Evolutionary conservation across 2,113 vertebrate species (phyloP).

Genomic region (Poicephalus meyeri): DNA sequence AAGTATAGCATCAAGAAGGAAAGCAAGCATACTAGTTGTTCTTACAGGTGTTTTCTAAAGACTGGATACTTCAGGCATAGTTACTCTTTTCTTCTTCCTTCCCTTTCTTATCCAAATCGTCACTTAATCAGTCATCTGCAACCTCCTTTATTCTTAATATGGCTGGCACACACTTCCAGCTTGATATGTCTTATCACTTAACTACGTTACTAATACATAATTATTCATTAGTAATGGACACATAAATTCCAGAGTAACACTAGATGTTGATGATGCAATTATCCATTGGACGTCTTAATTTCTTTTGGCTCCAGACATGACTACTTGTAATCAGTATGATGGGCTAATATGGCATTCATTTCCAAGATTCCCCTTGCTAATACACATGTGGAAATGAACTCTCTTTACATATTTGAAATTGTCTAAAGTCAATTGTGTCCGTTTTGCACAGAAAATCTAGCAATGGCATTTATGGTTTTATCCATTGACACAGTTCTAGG

Average conservation of each 20-base stretch:
- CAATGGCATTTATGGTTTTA: not conserved
- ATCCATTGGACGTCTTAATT: not conserved
- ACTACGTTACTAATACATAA: not conserved
- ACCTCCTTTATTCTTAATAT: not conserved
- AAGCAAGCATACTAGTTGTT: not conserved
- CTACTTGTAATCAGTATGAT: not conserved
- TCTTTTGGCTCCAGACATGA: not conserved
- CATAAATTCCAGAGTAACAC: not conserved
- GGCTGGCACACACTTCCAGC: not conserved
- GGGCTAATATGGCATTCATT: rapidly evolving
- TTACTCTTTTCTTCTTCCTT: not conserved
- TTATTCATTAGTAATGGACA: not conserved
- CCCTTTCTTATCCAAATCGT: not conserved
- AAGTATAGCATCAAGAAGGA: not conserved
- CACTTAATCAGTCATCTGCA: not conserved
- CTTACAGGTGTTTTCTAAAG: not conserved
- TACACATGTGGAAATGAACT: rapidly evolving
- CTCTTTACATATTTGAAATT: not conserved
- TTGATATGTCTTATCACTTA: not conserved
- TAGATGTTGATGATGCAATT: not conserved
- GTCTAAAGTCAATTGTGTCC: not conserved
- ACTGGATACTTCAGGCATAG: not conserved
- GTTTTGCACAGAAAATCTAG: not conserved
- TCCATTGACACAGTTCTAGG: not conserved
- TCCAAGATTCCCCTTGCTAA: not conserved